Evolutionary conservation across 2,113 vertebrate species (phyloP), one percentile per base, ranked within the genome.

Genomic region (Hippocampus barbouri): DNA sequence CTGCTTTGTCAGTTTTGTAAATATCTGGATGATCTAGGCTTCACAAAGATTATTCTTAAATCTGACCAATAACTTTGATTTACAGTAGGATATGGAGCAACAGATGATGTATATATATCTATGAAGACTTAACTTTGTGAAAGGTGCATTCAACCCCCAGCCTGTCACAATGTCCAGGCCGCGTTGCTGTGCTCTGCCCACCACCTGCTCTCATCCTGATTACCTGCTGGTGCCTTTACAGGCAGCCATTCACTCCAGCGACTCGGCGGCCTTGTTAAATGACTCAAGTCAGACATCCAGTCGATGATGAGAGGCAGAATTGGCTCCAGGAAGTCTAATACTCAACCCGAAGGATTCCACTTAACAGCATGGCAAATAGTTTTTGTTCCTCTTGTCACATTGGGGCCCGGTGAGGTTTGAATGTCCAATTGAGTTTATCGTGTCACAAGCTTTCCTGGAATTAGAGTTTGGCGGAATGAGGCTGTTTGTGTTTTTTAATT

Each of bases 1-100:
- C 79, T 73, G 23, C 41, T 40, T 68, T 83, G 76, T 84, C 81
- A 77, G 75, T 3, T 65, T 8, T 64, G 69, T 76, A 67, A 81
- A 79, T 72, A 72, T 72, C 68, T 74, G 41, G 74, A 73, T 74
- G 34, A 83, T 73, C 20, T 34, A n/a, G 71, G 23, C 56, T 43
- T 40, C 40, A 21, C 63, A 34, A 2, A 73, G 66, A 70, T 71
- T 66, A 67, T 61, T 34, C 30, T 61, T 20, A 54, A 75, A 43
- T 74, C 23, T 51, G 38, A 4, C 30, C 43, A 14, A 66, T 75
- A 72, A 45, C 66, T 76, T 5, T 67, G 25, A 66, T 63, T 4
- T 40, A 2, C 49, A 57, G 47, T 30, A 41, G 62, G 60, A 25
- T 21, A 43, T 21, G 27, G 41, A 66, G n/a, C 43, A 11, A 21